Evolutionary conservation across 2,797 vertebrate genomes (phyloP).

Genomic region (Gambelia wislizenii): DNA sequence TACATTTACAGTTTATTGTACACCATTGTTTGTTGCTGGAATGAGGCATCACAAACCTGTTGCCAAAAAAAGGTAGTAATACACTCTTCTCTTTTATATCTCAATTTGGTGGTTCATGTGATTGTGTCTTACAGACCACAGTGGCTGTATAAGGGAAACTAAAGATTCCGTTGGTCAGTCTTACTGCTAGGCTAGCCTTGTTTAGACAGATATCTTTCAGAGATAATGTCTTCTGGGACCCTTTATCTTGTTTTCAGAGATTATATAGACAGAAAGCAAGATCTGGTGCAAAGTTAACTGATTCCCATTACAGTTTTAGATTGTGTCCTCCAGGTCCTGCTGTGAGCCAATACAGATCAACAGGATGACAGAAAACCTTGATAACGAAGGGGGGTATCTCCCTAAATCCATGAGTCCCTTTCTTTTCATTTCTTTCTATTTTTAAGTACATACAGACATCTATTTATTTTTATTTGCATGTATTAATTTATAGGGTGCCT

Average conservation of each 20-base stretch:
- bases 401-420: not conserved
- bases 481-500: not conserved
- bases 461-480: not conserved
- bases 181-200: conserved; percentile 20
- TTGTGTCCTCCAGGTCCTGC: not conserved
- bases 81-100: conserved; percentile 44
- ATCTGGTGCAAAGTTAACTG: not conserved
- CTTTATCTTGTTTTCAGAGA: not conserved
- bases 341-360: not conserved
- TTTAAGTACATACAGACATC: not conserved
- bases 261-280: conserved; percentile 2
- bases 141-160: conserved; percentile 9
- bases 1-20: conserved; percentile 54
- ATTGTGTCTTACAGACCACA: not conserved
- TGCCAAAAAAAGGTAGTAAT: conserved; percentile 34
- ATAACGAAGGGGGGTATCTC: not conserved
- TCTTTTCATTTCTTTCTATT: not conserved
- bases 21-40: conserved; percentile 40
- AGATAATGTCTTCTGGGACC: not conserved
- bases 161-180: not conserved
- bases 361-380: conserved; percentile 11
- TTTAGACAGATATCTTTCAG: not conserved
- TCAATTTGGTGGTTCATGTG: conserved; percentile 46
- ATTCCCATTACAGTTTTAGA: not conserved
- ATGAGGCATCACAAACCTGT: conserved; percentile 17